Evolutionary conservation across 2,113 vertebrate species (phyloP).

Genomic region (Suricata suricatta): DNA sequence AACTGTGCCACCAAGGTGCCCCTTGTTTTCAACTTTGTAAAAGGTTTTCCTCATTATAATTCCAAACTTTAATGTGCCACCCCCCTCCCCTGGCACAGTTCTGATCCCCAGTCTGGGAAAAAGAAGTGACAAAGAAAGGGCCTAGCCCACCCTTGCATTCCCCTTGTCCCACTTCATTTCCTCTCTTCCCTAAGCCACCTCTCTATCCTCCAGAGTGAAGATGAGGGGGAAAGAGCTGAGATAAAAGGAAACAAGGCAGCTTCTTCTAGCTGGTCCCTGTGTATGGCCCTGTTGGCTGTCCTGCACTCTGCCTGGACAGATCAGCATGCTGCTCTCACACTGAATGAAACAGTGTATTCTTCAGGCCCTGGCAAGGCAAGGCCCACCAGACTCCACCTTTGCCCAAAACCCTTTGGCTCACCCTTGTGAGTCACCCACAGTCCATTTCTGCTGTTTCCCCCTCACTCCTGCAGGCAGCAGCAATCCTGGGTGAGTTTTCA

Average conservation of each 20-base stretch:
- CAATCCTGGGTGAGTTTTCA: background rate
- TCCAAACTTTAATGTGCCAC: background rate
- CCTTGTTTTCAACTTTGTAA: background rate
- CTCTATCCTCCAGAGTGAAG: background rate
- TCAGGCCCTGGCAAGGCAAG: background rate
- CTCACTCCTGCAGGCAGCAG: background rate
- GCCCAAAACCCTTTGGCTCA: background rate
- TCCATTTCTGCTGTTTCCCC: background rate
- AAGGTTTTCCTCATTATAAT: background rate
- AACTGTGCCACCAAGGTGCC: too few species aligned
- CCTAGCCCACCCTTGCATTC: background rate
- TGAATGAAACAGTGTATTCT: background rate
- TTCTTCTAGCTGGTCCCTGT: background rate
- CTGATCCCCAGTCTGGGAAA: background rate
- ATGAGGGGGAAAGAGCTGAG: background rate
- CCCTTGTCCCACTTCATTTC: background rate
- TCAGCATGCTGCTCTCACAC: background rate
- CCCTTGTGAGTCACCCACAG: background rate
- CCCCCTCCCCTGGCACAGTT: background rate
- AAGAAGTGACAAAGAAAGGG: background rate
- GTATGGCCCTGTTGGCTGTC: background rate
- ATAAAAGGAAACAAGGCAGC: background rate
- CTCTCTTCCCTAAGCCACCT: background rate
- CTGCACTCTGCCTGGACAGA: background rate
- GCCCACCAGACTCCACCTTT: background rate